A percentile compares a stretch with the other conserved stretches of the same genome.
Evolutionary conservation across 53 echinoderm and acorn worm species (phyloP).

Genomic region (Antedon mediterranea): DNA sequence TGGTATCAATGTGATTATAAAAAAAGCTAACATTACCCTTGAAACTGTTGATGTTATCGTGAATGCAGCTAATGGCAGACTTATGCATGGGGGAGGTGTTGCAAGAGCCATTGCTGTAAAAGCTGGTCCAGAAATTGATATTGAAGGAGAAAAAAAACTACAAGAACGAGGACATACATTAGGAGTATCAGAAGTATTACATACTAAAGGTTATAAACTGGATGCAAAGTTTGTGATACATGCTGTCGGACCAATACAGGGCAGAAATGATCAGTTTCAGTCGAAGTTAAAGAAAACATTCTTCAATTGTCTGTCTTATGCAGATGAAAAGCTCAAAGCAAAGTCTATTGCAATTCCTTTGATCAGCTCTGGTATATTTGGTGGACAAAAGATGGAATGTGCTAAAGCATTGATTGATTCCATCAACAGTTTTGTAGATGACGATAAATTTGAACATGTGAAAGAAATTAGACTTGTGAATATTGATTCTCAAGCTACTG

Average conservation of each 20-base stretch:
- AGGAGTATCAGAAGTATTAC: neutral
- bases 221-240: neutral
- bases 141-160: neutral
- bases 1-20: neutral
- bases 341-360: neutral
- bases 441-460: neutral
- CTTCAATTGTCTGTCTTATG: neutral
- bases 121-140: neutral
- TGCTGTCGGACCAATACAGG: neutral
- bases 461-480: slow-evolving; percentile 4
- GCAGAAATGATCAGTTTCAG: neutral
- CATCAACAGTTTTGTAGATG: neutral
- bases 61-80: slow-evolving; percentile 7
- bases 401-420: slow-evolving; percentile 3
- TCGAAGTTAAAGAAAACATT: neutral
- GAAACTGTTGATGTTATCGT: slow-evolving; percentile 6
- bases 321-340: neutral
- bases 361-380: neutral
- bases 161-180: neutral
- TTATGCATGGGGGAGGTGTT: slow-evolving; percentile 2
- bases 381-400: neutral
- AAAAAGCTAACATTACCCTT: neutral
- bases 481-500: slow-evolving; percentile 6
- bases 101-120: neutral
- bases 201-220: neutral